These are phyloP conservation scores for Anoplius nigerrimus DNA, from an alignment of 2,888 invertebrate genomes.

Conservation along the genomic window DNA sequence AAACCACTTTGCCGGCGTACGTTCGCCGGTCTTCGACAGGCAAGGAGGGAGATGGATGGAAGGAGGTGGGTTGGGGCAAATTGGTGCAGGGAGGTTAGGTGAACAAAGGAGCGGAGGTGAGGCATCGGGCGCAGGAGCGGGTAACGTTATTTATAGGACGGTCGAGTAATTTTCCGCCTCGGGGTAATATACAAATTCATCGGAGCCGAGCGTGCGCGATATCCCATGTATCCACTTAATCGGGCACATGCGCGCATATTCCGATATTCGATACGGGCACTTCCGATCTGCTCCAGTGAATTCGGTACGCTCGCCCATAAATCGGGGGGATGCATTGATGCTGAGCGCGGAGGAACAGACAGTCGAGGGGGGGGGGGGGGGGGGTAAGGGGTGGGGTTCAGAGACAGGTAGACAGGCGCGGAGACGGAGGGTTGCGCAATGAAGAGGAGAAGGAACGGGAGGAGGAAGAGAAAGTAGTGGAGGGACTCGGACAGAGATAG, in stretches of 20 bases:
- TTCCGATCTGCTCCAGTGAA: neutral
- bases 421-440: neutral
- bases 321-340: neutral
- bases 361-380: neutral
- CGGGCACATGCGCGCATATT: neutral
- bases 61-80: no score
- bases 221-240: neutral
- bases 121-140: neutral
- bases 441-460: neutral
- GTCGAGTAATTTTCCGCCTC: slow-evolving; percentile 5
- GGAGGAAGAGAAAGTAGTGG: no score
- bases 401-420: neutral
- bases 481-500: no score
- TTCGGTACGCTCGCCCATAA: neutral
- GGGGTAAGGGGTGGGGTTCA: neutral
- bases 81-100: neutral
- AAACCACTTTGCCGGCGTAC: neutral
- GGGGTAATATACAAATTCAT: no score
- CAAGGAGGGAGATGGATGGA: neutral
- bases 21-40: neutral
- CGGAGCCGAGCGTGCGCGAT: no score
- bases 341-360: neutral
- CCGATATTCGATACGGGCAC: neutral
- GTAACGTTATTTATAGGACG: neutral
- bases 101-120: neutral